A percentile compares a stretch with the other conserved stretches of the same genome.
Evolutionary conservation across 2,888 invertebrate species (phyloP).

Genomic region (Catocala sponsa): DNA sequence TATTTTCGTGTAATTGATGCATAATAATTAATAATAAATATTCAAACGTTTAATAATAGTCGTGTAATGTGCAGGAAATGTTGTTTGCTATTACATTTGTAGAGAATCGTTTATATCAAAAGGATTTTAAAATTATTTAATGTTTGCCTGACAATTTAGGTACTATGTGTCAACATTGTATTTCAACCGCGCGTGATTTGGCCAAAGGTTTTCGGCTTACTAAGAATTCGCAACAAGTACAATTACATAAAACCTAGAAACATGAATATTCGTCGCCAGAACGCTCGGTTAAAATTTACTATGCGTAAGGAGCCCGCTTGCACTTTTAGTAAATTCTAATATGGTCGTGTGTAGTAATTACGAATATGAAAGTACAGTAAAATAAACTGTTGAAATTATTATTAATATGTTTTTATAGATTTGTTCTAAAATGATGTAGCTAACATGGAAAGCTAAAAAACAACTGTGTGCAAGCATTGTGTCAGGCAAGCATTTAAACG

Average conservation of each 20-base stretch:
- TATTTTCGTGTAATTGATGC: conserved; percentile 30
- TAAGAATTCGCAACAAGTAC: no score
- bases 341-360: no score
- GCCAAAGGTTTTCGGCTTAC: no score
- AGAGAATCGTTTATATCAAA: conserved; percentile 1
- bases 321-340: no score
- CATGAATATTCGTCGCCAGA: no score
- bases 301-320: no score
- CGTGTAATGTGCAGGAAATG: conserved; percentile 9
- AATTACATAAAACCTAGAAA: no score
- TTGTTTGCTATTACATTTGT: conserved; percentile 13
- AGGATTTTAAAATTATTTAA: neutral
- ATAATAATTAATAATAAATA: conserved; percentile 35
- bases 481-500: conserved; percentile 11
- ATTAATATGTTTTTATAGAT: neutral
- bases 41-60: conserved; percentile 17
- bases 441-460: neutral
- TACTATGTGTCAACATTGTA: neutral
- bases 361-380: no score
- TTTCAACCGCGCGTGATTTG: neutral
- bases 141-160: conserved; percentile 6
- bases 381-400: no score
- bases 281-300: no score
- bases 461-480: neutral
- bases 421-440: neutral